Evolutionary conservation across 2,797 vertebrate species (phyloP).

Genomic region (Agapornis canus): DNA sequence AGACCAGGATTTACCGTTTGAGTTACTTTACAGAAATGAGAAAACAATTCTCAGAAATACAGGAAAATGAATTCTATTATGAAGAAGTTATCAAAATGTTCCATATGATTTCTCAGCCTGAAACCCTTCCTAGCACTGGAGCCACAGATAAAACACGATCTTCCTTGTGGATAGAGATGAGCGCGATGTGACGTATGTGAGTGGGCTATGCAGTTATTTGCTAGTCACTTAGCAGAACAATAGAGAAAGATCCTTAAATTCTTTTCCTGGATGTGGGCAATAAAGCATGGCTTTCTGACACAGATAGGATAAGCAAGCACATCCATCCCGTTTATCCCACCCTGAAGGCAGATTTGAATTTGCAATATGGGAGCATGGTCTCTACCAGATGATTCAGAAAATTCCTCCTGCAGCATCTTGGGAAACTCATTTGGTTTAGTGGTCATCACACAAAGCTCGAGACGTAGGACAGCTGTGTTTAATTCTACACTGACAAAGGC

Average conservation of each 20-base stretch:
- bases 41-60: constrained; percentile 28
- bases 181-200: background rate
- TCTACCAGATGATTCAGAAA: background rate
- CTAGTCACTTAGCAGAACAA: constrained; percentile 22
- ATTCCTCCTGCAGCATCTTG: background rate
- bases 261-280: background rate
- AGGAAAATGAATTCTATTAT: background rate
- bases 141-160: background rate
- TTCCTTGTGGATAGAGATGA: constrained; percentile 10
- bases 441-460: background rate
- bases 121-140: background rate
- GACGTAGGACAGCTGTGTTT: background rate
- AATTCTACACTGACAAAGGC: background rate
- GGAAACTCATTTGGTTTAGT: background rate
- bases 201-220: background rate
- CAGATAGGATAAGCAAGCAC: background rate
- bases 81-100: background rate
- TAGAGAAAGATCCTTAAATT: background rate
- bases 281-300: background rate
- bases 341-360: background rate
- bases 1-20: background rate
- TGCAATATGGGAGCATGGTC: background rate
- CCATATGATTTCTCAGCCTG: background rate
- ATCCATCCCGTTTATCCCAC: background rate
- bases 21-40: background rate